Evolutionary conservation across 2,888 invertebrate species (phyloP).

Genomic region (Lycophotia porphyrea): DNA sequence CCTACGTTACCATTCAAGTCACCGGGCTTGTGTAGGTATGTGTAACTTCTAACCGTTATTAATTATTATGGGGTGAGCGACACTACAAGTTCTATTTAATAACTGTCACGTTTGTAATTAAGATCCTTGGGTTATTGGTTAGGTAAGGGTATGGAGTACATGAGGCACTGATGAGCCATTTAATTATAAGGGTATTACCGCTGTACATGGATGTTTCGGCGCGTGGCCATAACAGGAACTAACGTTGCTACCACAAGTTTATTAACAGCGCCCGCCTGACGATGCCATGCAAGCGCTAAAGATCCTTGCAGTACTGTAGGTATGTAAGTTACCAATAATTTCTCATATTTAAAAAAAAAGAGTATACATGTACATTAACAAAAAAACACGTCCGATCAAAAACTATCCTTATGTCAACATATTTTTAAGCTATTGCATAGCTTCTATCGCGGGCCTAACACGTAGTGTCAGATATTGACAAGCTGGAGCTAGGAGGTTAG

Average conservation of each 20-base stretch:
- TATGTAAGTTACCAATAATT: not conserved
- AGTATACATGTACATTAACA: not conserved
- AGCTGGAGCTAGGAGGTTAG: no score
- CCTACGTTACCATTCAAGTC: conserved; percentile 30
- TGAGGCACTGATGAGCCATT: conserved; percentile 31
- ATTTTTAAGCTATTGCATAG: no score
- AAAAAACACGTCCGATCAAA: not conserved
- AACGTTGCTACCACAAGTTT: not conserved
- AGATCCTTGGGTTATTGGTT: conserved; percentile 50
- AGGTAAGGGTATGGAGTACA: conserved; percentile 18
- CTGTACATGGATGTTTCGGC: not conserved
- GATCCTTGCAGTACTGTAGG: not conserved
- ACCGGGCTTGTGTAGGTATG: conserved; percentile 30
- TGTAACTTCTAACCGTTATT: conserved; percentile 59
- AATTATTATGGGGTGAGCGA: conserved; percentile 59
- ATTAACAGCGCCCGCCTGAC: not conserved
- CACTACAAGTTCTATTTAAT: conserved; percentile 58
- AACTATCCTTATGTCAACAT: not conserved
- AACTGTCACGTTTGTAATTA: conserved; percentile 58
- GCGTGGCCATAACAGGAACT: not conserved
- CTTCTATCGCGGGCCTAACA: no score
- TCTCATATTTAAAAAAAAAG: not conserved
- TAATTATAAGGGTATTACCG: conserved; percentile 19
- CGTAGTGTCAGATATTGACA: no score
- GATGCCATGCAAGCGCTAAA: not conserved